phyloP scores from a whole-genome alignment of 2,888 invertebrate species.

The Ellobium chinense region DNA sequence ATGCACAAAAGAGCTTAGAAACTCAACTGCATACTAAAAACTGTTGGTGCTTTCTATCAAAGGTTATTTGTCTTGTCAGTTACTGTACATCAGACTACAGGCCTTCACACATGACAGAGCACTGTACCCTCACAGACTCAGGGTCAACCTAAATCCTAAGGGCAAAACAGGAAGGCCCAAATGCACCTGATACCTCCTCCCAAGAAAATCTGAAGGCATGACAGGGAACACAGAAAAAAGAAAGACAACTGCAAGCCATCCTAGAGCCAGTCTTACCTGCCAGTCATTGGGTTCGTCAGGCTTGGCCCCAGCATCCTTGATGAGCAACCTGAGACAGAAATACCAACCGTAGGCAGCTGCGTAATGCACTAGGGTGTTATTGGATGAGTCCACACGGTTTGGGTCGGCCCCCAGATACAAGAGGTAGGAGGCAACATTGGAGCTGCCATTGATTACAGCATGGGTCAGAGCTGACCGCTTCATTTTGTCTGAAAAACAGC shows the following conservation, averaged over 20 bases:
- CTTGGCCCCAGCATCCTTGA: constrained; percentile 78
- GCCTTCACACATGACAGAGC: no score
- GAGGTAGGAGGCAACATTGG: constrained; percentile 80
- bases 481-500: constrained; percentile 79
- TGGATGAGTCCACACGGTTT: constrained; percentile 80
- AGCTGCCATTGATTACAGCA: constrained; percentile 81
- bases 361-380: constrained; percentile 81
- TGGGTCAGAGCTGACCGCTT: constrained; percentile 81
- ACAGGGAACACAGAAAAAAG: no score
- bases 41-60: no score
- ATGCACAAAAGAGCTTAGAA: no score
- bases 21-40: no score
- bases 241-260: no score
- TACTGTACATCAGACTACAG: no score
- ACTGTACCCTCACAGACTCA: no score
- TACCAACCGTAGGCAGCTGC: constrained; percentile 82
- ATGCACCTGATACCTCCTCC: background rate
- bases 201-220: no score
- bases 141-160: no score
- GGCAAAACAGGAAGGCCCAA: no score
- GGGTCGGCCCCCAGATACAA: constrained; percentile 80
- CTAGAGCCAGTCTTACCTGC: constrained; percentile 79
- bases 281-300: constrained; percentile 79
- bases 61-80: no score
- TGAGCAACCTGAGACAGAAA: constrained; percentile 79